These are phyloP conservation scores for Chrysopa pallens DNA, from an alignment of 1,140 invertebrate genomes.

Conservation along the genomic window DNA sequence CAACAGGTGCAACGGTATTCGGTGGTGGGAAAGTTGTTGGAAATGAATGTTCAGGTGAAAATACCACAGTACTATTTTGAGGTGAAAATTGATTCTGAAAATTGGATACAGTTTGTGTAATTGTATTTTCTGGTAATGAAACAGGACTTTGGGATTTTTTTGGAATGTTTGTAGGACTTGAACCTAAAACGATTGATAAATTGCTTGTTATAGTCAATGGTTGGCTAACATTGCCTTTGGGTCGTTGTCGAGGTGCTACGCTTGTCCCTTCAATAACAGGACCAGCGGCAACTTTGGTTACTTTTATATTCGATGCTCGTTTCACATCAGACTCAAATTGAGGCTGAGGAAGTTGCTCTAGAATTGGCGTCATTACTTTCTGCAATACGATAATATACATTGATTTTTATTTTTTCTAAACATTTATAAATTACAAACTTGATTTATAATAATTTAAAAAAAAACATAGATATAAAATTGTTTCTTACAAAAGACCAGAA, in stretches of 20 bases:
- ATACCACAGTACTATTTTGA: constrained; percentile 17
- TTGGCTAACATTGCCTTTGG: constrained; percentile 39
- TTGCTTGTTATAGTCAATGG: constrained; percentile 20
- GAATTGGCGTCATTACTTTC: constrained; percentile 42
- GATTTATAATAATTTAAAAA: too few relatives aligned
- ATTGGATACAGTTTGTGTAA: constrained; percentile 17
- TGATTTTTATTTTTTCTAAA: too few relatives aligned
- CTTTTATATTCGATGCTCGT: constrained; percentile 31
- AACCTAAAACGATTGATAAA: constrained; percentile 26
- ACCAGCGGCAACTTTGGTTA: constrained; percentile 23
- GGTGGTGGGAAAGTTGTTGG: constrained; percentile 16
- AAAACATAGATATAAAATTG: too few relatives aligned
- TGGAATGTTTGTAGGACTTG: constrained; percentile 22
- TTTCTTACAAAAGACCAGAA: too few relatives aligned
- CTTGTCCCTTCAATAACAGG: constrained; percentile 52
- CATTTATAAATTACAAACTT: too few relatives aligned
- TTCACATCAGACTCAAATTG: constrained; percentile 45
- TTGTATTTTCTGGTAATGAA: constrained; percentile 9
- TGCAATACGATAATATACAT: constrained; percentile 17
- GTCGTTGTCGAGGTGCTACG: constrained; percentile 68
- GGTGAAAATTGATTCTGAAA: constrained; percentile 20
- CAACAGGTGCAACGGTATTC: neutral
- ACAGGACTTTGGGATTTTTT: constrained; percentile 20
- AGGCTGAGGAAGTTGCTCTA: constrained; percentile 44
- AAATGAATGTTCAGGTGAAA: constrained; percentile 14